These are phyloP conservation scores for Eublepharis macularius DNA, from an alignment of 2,113 vertebrate genomes.

Conservation along the genomic window DNA sequence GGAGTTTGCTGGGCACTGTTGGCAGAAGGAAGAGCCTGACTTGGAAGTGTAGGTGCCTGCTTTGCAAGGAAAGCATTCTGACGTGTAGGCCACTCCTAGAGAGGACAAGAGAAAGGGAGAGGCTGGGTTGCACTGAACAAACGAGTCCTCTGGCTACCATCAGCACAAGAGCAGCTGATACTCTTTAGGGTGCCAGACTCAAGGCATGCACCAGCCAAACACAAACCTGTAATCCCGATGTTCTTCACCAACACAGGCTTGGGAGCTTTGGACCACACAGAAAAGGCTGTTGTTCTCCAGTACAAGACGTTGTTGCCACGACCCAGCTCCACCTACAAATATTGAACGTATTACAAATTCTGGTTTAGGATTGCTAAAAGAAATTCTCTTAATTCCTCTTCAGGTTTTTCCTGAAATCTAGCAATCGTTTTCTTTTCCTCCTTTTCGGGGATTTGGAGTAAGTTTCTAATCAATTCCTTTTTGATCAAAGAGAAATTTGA, in stretches of 20 bases:
- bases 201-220: background rate
- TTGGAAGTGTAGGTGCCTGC: slow-evolving; percentile 84
- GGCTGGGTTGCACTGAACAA: background rate
- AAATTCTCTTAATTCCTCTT: no score
- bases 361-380: no score
- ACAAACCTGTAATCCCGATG: slow-evolving; percentile 88
- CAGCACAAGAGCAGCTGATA: no score
- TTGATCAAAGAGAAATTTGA: no score
- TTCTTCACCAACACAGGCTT: slow-evolving; percentile 91
- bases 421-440: no score
- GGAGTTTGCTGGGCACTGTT: slow-evolving; percentile 79
- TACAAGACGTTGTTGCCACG: slow-evolving; percentile 92
- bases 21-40: slow-evolving; percentile 83
- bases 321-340: slow-evolving; percentile 80
- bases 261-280: slow-evolving; percentile 72
- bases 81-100: slow-evolving; percentile 92
- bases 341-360: background rate
- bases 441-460: no score
- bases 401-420: no score
- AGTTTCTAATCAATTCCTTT: no score
- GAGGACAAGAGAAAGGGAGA: background rate
- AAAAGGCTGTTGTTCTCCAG: slow-evolving; percentile 88
- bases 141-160: fast-evolving
- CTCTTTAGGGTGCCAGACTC: background rate
- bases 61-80: slow-evolving; percentile 96